These are phyloP conservation scores for Diceros bicornis DNA, from an alignment of 2,797 vertebrate genomes.

Conservation along the genomic window DNA sequence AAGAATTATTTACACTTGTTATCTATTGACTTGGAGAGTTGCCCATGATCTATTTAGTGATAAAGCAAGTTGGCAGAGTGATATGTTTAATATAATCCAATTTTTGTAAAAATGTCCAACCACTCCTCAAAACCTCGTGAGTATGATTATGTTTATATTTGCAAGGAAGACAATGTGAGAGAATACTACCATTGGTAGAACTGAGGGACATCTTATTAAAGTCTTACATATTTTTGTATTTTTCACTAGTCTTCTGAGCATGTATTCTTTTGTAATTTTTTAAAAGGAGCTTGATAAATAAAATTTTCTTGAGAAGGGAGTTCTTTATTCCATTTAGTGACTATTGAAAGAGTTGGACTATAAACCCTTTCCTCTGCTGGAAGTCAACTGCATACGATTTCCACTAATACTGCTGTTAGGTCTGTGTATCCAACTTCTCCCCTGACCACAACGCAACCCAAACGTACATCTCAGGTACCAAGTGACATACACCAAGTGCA, in stretches of 20 bases:
- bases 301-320: not conserved
- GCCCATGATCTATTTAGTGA: not conserved
- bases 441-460: not conserved
- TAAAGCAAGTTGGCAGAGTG: not conserved
- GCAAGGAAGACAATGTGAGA: not conserved
- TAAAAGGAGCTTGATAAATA: slow-evolving; percentile 13
- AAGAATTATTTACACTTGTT: not conserved
- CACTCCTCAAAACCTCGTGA: not conserved
- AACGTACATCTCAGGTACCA: not conserved
- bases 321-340: not conserved
- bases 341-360: not conserved
- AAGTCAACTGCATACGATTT: not conserved
- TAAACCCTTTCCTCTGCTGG: not conserved
- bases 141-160: not conserved
- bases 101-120: not conserved
- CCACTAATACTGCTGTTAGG: not conserved
- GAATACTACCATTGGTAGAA: not conserved
- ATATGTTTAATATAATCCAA: slow-evolving; percentile 3
- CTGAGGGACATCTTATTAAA: not conserved
- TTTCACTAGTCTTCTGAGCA: not conserved
- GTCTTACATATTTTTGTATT: slow-evolving; percentile 31
- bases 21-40: not conserved
- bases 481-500: not conserved
- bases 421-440: not conserved
- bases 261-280: slow-evolving; percentile 14